phyloP scores from a whole-genome alignment of 2,797 vertebrate genomes.

The Trematomus bernacchii region DNA sequence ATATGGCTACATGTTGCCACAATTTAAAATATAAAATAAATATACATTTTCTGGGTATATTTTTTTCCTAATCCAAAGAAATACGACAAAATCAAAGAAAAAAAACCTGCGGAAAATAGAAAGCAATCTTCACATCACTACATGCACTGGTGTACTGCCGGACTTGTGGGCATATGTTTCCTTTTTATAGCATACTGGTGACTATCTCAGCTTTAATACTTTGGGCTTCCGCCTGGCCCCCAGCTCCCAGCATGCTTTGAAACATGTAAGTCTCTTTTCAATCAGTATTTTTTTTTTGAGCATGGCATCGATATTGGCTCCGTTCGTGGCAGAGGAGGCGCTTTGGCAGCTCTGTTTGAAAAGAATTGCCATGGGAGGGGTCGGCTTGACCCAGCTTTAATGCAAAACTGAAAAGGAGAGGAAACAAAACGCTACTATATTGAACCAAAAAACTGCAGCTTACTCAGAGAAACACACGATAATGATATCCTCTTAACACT shows the following conservation, averaged over 20 bases:
- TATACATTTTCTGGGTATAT: not conserved
- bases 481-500: constrained; percentile 89
- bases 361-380: constrained; percentile 84
- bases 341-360: constrained; percentile 85
- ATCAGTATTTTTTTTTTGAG: constrained; percentile 80
- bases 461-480: constrained; percentile 85
- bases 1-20: not conserved
- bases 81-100: constrained; percentile 7
- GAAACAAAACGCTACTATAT: constrained; percentile 85
- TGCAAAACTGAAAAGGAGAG: constrained; percentile 81
- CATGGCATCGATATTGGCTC: constrained; percentile 87
- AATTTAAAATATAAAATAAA: constrained; percentile 11
- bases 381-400: constrained; percentile 87
- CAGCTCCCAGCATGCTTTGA: constrained; percentile 88
- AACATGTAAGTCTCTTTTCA: constrained; percentile 89
- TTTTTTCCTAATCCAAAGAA: not conserved
- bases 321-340: constrained; percentile 83
- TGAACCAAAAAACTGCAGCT: constrained; percentile 88
- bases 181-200: constrained; percentile 83
- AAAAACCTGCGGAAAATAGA: not conserved
- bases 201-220: constrained; percentile 86
- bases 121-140: constrained; percentile 48
- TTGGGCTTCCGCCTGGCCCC: constrained; percentile 85
- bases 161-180: constrained; percentile 76
- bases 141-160: constrained; percentile 56